Evolutionary conservation across 1,140 invertebrate species (phyloP).

Genomic region (Neodiprion virginianus): DNA sequence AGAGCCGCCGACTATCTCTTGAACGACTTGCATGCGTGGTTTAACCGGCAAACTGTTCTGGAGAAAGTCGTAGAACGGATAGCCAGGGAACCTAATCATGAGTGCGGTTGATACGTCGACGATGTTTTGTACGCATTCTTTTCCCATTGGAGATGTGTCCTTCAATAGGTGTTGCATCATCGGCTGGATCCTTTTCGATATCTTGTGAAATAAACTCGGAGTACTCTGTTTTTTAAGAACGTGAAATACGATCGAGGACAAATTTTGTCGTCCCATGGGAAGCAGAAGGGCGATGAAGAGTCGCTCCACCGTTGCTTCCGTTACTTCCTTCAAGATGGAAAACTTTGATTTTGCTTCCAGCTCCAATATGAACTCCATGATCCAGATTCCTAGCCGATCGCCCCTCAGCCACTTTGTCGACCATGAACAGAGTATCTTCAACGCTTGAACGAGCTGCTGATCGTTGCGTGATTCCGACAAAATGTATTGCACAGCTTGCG

Average conservation of each 20-base stretch:
- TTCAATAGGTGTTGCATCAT: constrained; percentile 50
- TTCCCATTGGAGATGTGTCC: constrained; percentile 52
- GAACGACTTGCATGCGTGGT: constrained; percentile 30
- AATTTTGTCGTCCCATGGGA: constrained; percentile 54
- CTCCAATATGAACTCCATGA: constrained; percentile 62
- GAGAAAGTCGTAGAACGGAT: constrained; percentile 50
- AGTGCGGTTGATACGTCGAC: constrained; percentile 60
- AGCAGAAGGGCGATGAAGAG: constrained; percentile 57
- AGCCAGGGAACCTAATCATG: constrained; percentile 59
- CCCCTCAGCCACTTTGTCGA: constrained; percentile 59
- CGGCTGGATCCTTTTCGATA: constrained; percentile 47
- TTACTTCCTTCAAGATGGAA: constrained; percentile 59
- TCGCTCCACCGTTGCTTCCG: constrained; percentile 58
- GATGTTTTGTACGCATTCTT: constrained; percentile 57
- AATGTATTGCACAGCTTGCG: constrained; percentile 57
- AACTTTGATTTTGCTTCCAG: constrained; percentile 61
- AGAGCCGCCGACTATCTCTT: constrained; percentile 31
- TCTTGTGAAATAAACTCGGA: constrained; percentile 58
- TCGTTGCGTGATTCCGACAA: constrained; percentile 52
- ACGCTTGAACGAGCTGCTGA: constrained; percentile 54
- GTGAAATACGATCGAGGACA: constrained; percentile 61
- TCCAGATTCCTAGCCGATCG: constrained; percentile 61
- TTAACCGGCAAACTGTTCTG: constrained; percentile 32
- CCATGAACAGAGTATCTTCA: constrained; percentile 63
- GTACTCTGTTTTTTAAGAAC: constrained; percentile 62